These are phyloP conservation scores for Aphodius sticticus DNA, from an alignment of 2,888 invertebrate genomes.

Conservation along the genomic window DNA sequence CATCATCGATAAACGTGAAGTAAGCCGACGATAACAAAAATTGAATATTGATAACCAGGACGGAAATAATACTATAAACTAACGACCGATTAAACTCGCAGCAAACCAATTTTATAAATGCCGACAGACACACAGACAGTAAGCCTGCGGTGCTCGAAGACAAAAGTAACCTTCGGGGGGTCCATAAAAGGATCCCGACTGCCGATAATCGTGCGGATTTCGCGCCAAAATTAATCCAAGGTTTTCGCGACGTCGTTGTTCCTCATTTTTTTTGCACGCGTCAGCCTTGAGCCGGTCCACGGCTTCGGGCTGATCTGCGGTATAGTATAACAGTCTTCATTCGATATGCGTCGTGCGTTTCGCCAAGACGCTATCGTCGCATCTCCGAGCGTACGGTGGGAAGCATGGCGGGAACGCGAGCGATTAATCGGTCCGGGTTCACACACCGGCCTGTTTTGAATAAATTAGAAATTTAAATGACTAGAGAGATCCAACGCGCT, in stretches of 20 bases:
- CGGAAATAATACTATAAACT: no score
- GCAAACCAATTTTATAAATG: no score
- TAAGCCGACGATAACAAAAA: no score
- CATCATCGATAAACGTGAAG: neutral
- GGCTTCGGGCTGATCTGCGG: neutral
- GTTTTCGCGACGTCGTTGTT: constrained; percentile 7
- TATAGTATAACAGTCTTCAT: neutral
- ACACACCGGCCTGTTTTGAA: constrained; percentile 16
- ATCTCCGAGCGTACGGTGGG: neutral
- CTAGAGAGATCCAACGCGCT: neutral
- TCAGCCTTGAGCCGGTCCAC: constrained; percentile 8
- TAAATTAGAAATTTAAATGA: constrained; percentile 25
- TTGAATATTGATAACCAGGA: no score
- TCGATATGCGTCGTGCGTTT: neutral
- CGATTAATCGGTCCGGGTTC: neutral
- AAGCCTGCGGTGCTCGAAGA: neutral
- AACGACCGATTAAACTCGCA: no score
- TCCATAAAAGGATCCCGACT: neutral
- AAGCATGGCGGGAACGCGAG: neutral
- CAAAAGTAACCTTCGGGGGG: neutral
- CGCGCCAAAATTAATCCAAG: constrained; percentile 21
- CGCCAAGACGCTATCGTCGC: neutral
- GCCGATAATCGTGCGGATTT: neutral
- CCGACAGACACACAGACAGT: no score
- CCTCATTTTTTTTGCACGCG: neutral